These are phyloP conservation scores for Calephelis nemesis DNA, from an alignment of 1,140 invertebrate genomes.

Conservation along the genomic window DNA sequence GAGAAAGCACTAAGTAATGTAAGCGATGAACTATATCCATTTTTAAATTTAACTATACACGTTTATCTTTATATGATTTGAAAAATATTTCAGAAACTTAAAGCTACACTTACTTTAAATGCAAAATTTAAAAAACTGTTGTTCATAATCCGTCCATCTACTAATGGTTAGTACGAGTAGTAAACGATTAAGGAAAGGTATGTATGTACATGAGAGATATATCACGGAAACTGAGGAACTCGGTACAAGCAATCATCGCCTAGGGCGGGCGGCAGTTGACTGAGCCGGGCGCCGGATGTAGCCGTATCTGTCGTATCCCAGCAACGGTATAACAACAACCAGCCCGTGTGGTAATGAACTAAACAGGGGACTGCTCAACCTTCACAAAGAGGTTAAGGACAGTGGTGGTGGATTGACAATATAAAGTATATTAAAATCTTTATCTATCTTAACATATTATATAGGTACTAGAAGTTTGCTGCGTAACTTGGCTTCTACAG, in stretches of 20 bases:
- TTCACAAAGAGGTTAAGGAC: constrained; percentile 16
- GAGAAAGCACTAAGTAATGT: constrained; percentile 74
- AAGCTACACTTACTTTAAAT: background rate
- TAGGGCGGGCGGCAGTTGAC: constrained; percentile 58
- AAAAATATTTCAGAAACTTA: no score
- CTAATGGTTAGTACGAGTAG: no score
- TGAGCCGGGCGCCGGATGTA: constrained; percentile 30
- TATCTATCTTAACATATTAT: no score
- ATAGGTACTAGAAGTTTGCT: no score
- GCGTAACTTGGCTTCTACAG: no score
- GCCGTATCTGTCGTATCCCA: constrained; percentile 41
- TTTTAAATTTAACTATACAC: constrained; percentile 24
- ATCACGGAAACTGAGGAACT: constrained; percentile 7
- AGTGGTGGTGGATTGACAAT: background rate
- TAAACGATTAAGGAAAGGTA: no score
- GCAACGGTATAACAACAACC: constrained; percentile 45
- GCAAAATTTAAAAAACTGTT: background rate
- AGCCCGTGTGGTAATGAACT: constrained; percentile 20
- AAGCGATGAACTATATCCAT: constrained; percentile 77
- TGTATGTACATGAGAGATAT: background rate
- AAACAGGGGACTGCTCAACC: constrained; percentile 5
- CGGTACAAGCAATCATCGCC: constrained; percentile 20
- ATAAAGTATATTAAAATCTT: background rate
- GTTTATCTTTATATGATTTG: background rate
- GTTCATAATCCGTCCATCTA: no score